Conservation (phyloP, 2,113 vertebrate species). For the Thunnus thynnus region DNA sequence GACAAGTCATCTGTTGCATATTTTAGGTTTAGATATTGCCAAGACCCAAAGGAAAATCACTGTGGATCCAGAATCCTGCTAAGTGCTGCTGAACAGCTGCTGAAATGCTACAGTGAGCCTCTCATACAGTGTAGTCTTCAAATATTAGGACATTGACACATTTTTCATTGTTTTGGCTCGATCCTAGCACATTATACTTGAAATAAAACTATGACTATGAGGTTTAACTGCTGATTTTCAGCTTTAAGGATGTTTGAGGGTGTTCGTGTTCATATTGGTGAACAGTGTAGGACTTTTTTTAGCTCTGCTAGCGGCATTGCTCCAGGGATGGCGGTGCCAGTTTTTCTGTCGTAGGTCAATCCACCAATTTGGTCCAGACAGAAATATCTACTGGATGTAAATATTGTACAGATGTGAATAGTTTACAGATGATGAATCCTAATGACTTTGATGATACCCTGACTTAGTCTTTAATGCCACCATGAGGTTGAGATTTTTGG, state of each 20-base stretch:
- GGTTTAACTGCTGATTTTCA: not conserved
- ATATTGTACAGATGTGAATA: no score
- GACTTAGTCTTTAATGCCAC: no score
- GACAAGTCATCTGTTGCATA: slow-evolving; percentile 45
- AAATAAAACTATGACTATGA: no score
- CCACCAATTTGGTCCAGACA: no score
- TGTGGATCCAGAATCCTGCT: slow-evolving; percentile 1
- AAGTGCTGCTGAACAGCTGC: slow-evolving; percentile 1
- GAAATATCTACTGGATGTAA: no score
- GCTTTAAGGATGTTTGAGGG: not conserved
- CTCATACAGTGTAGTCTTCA: not conserved
- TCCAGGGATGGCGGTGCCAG: no score
- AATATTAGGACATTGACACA: not conserved
- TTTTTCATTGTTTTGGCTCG: not conserved
- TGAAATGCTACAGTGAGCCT: not conserved
- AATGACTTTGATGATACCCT: no score
- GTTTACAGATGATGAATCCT: no score
- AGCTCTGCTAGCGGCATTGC: no score
- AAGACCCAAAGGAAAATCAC: not conserved
- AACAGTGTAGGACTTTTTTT: no score
- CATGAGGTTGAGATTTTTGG: no score
- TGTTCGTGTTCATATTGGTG: not conserved
- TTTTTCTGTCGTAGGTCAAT: no score
- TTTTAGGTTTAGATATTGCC: slow-evolving; percentile 32
- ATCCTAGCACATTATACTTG: not conserved